phyloP scores from a whole-genome alignment of 1,140 invertebrate species.

The Euura lappo region DNA sequence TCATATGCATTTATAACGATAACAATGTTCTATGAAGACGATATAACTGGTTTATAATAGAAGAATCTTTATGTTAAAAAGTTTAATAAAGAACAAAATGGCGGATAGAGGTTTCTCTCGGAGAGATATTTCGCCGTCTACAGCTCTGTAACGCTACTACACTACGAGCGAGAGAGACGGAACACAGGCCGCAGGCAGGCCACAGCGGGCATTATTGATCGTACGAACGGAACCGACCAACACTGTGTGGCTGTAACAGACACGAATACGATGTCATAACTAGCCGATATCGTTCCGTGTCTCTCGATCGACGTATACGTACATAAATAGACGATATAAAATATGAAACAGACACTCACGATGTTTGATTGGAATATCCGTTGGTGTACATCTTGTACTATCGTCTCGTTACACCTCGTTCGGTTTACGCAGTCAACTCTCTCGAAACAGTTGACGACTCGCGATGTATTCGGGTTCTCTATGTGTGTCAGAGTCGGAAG shows the following conservation, averaged over 20 bases:
- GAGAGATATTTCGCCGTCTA: too few relatives aligned
- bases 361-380: slow-evolving; percentile 53
- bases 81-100: slow-evolving; percentile 27
- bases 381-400: slow-evolving; percentile 51
- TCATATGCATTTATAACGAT: too few relatives aligned
- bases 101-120: slow-evolving; percentile 19
- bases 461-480: not conserved
- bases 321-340: not conserved
- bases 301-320: too few relatives aligned
- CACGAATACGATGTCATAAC: too few relatives aligned
- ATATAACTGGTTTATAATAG: not conserved
- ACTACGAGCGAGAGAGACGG: not conserved
- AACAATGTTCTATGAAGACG: too few relatives aligned
- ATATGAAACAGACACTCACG: slow-evolving; percentile 39
- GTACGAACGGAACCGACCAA: not conserved
- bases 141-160: too few relatives aligned
- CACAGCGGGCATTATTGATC: slow-evolving; percentile 9
- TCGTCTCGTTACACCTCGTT: too few relatives aligned
- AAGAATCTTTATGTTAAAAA: not conserved
- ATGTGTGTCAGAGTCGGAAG: slow-evolving; percentile 12
- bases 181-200: not conserved
- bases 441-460: slow-evolving; percentile 11
- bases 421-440: slow-evolving; percentile 8
- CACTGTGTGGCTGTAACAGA: too few relatives aligned
- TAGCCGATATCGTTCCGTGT: too few relatives aligned